These are phyloP conservation scores for Homarus gammarus DNA, from an alignment of 2,888 invertebrate genomes.

Conservation along the genomic window DNA sequence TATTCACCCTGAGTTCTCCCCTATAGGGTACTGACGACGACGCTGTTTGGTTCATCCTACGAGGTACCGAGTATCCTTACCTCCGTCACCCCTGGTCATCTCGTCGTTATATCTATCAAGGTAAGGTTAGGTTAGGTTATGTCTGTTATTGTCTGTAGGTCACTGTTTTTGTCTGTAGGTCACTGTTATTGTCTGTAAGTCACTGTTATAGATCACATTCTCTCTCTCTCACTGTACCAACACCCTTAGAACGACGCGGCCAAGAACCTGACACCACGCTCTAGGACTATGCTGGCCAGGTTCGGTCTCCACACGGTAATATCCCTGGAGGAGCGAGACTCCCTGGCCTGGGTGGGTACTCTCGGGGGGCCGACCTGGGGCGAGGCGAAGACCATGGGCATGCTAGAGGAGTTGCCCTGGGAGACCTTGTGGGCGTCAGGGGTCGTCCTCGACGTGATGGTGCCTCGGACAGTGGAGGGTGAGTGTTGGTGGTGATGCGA, in stretches of 20 bases:
- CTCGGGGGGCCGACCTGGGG: conserved; percentile 20
- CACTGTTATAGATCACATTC: background rate
- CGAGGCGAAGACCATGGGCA: conserved; percentile 8
- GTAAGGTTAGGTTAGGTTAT: conserved; percentile 21
- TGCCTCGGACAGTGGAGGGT: conserved; percentile 27
- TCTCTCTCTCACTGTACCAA: background rate
- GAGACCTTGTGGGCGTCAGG: conserved; percentile 13
- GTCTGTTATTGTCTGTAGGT: too few species aligned
- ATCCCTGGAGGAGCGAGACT: conserved; percentile 13
- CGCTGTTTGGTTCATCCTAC: conserved; percentile 25
- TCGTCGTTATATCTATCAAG: conserved; percentile 45
- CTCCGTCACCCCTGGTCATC: conserved; percentile 42
- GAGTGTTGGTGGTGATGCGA: background rate
- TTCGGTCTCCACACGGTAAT: conserved; percentile 7
- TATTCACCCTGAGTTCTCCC: background rate
- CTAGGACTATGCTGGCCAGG: conserved; percentile 12
- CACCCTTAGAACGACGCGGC: conserved; percentile 48
- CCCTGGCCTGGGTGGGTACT: conserved; percentile 36
- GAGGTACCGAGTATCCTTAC: conserved; percentile 45
- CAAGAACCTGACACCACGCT: conserved; percentile 17
- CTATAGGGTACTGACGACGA: conserved; percentile 32
- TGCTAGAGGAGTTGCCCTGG: background rate
- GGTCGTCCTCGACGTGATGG: conserved; percentile 31
- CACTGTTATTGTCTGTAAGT: too few species aligned
- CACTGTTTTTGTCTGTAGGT: too few species aligned